Base-by-base conservation (phyloP, 2,888 invertebrate genomes). In the Sisyra nigra region DNA sequence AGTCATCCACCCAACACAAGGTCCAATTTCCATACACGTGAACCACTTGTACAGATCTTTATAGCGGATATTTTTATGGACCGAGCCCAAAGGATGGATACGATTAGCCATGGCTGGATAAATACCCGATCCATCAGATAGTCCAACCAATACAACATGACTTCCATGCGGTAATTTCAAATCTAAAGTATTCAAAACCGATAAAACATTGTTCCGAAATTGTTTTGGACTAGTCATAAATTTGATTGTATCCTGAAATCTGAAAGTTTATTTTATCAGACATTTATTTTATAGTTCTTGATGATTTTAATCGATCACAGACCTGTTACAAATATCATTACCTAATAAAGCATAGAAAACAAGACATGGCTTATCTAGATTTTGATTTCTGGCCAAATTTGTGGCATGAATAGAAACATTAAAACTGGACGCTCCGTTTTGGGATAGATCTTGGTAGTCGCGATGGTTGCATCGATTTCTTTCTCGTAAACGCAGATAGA, bases 291-390 rank as follows among this genome's bases (percentile, higher is more conserved):
- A 24, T 11, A 30, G 15, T 40, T 5, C 24, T 5, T 5, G 24
- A 24, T 5, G 30, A 24, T 24, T 3, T 24, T 5, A 24, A 24
- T 24, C 7, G 7, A 3, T 7, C 3, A 47, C 55, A 50, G 56
- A 66, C 67, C 60, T 57, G 50, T 65, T 64, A 50, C 68, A 69
- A n/a, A 69, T 66, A 52, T 69, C 68, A 52, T 68, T 69, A 38
- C 67, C 68, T 48, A 66, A 58, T 48, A 67, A 55, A 3, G 61
- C 64, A 48, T 61, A 63, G 29, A 65, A 48, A 1, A 65, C 55
- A 10, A 68, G 46, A 10, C 61, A 53, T 10, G 68, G 67, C 42
- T 60, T 52, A 50, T 68, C 68, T 4, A 50, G 50, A 2, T 54
- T 52, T 19, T 51, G 52, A 47, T 61, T 56, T 42, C 65, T 52